Conservation (phyloP, 2,797 vertebrate genomes). For the Gastrophryne carolinensis region DNA sequence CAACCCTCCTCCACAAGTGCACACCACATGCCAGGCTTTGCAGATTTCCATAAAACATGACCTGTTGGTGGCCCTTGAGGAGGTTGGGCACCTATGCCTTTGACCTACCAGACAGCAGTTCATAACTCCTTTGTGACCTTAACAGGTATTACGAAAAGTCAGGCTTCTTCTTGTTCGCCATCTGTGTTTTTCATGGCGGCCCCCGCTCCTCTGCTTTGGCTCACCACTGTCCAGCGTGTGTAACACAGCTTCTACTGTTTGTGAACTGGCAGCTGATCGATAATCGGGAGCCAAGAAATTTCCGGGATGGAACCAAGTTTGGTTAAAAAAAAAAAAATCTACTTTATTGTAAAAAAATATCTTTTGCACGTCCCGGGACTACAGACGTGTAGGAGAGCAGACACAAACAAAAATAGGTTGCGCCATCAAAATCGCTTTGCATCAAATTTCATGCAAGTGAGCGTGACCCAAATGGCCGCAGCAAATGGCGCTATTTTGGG, state of each 20-base stretch:
- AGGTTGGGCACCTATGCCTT: no score
- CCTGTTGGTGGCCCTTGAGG: no score
- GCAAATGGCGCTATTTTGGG: no score
- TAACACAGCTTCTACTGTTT: constrained; percentile 33
- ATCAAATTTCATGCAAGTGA: no score
- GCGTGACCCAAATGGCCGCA: no score
- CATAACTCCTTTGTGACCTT: background rate
- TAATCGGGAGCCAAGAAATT: constrained; percentile 31
- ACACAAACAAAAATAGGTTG: background rate
- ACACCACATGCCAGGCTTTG: no score
- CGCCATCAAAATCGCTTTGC: background rate
- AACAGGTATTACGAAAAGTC: background rate
- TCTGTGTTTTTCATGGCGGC: constrained; percentile 22
- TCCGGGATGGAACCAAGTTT: constrained; percentile 13
- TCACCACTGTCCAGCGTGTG: background rate
- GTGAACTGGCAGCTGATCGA: constrained; percentile 17
- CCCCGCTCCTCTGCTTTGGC: constrained; percentile 15
- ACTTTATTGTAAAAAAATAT: background rate
- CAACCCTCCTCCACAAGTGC: no score
- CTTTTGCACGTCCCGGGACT: background rate
- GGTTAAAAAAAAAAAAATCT: constrained; percentile 12
- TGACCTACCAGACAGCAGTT: no score
- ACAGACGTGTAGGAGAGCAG: background rate
- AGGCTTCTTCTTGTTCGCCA: background rate
- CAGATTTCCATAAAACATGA: no score